A percentile compares a stretch with the other conserved stretches of the same genome.
Evolutionary conservation across 2,113 vertebrate species (phyloP).

Genomic region (Hemiprocne comata): DNA sequence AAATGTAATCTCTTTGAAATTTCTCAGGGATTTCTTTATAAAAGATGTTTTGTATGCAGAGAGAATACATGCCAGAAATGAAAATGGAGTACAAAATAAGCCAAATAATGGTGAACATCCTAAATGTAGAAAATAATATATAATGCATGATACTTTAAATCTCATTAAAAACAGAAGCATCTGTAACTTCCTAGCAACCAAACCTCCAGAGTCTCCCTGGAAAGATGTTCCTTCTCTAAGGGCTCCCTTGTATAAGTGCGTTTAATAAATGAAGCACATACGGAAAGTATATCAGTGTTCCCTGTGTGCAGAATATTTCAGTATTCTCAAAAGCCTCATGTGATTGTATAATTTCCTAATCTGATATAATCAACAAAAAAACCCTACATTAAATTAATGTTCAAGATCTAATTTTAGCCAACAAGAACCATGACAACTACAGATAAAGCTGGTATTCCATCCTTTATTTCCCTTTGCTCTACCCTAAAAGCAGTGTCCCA

Average conservation of each 20-base stretch:
- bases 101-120: conserved; percentile 69
- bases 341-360: conserved; percentile 74
- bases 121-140: conserved; percentile 77
- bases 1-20: conserved; percentile 53
- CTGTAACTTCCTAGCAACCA: conserved; percentile 81
- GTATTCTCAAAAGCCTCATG: conserved; percentile 68
- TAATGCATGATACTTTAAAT: conserved; percentile 79
- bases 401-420: conserved; percentile 70
- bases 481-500: not conserved
- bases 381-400: conserved; percentile 74
- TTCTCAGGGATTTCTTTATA: conserved; percentile 64
- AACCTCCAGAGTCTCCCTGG: conserved; percentile 71
- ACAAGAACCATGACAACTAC: not conserved
- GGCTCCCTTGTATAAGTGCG: conserved; percentile 65
- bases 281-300: conserved; percentile 57
- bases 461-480: conserved; percentile 23
- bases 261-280: conserved; percentile 79
- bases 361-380: conserved; percentile 75
- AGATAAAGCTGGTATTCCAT: not conserved
- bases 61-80: conserved; percentile 66
- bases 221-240: conserved; percentile 73
- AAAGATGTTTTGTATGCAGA: conserved; percentile 57
- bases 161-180: conserved; percentile 79
- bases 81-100: conserved; percentile 74
- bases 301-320: conserved; percentile 40